Conservation (phyloP, 2,113 vertebrate species). For the Ammospiza caudacuta region DNA sequence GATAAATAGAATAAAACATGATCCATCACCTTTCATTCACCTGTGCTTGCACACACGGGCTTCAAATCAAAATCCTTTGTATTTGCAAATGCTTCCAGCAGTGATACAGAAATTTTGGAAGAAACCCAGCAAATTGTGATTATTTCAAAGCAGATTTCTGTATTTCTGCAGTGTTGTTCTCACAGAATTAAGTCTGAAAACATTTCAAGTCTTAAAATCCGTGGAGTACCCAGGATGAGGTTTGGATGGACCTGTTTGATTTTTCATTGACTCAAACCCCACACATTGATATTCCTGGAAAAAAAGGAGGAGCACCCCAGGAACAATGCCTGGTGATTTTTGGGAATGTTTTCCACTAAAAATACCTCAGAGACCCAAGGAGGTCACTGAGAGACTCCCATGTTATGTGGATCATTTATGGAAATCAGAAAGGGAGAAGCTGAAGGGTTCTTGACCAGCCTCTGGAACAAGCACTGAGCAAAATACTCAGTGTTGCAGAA, state of each 20-base stretch:
- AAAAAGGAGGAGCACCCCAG: neutral
- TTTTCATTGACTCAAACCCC: neutral
- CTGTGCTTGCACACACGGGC: fast-evolving
- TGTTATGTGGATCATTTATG: neutral
- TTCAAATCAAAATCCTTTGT: neutral
- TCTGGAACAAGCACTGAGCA: neutral
- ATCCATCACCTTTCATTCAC: neutral
- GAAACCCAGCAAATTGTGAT: neutral
- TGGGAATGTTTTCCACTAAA: neutral
- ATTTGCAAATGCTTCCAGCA: neutral
- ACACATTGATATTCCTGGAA: fast-evolving
- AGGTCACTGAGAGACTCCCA: neutral
- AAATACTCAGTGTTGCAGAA: neutral
- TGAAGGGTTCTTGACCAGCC: neutral
- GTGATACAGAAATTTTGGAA: fast-evolving
- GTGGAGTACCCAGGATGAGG: neutral
- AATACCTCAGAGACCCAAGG: neutral
- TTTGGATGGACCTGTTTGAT: neutral
- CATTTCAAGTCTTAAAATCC: neutral
- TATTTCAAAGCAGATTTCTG: neutral
- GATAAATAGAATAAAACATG: neutral
- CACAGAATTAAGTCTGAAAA: neutral
- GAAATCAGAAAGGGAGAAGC: neutral
- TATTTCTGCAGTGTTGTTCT: neutral
- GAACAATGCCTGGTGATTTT: neutral